Conservation (phyloP, 2,888 invertebrate genomes). For the Tubulanus polymorphus region DNA sequence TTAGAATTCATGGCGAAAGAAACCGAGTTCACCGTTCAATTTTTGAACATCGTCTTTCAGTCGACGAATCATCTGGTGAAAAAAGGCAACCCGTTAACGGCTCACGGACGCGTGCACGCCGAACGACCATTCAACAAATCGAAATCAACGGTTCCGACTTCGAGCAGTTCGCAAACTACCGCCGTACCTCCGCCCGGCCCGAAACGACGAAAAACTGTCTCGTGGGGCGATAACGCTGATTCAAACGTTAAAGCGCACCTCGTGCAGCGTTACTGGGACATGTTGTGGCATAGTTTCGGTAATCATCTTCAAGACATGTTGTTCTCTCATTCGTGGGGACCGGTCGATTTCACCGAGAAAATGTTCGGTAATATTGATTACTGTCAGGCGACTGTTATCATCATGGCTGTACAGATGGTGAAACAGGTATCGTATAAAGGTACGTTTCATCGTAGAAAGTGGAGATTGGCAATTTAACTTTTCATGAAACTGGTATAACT, state of each 20-base stretch:
- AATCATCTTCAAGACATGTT: constrained; percentile 37
- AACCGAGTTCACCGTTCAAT: constrained; percentile 44
- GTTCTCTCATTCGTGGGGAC: constrained; percentile 38
- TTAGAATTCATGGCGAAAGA: constrained; percentile 42
- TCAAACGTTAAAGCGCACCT: constrained; percentile 38
- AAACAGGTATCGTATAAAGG: constrained; percentile 48
- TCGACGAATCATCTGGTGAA: constrained; percentile 45
- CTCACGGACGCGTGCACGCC: constrained; percentile 10
- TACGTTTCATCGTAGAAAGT: constrained; percentile 16
- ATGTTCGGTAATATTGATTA: constrained; percentile 38
- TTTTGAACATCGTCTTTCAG: constrained; percentile 47
- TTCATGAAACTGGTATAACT: too few species aligned
- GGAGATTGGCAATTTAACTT: not conserved
- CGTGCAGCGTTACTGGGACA: constrained; percentile 39
- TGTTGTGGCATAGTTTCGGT: constrained; percentile 44
- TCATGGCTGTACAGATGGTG: constrained; percentile 42
- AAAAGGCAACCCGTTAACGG: constrained; percentile 18
- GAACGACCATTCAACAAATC: constrained; percentile 8
- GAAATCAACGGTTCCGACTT: not conserved
- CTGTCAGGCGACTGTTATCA: constrained; percentile 33
- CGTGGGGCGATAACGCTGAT: constrained; percentile 50
- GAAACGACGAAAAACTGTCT: constrained; percentile 41
- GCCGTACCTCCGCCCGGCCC: constrained; percentile 29
- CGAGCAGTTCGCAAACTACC: not conserved
- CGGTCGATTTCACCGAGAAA: constrained; percentile 27